Conservation (phyloP, 2,888 invertebrate genomes). For the Gerris lacustris region DNA sequence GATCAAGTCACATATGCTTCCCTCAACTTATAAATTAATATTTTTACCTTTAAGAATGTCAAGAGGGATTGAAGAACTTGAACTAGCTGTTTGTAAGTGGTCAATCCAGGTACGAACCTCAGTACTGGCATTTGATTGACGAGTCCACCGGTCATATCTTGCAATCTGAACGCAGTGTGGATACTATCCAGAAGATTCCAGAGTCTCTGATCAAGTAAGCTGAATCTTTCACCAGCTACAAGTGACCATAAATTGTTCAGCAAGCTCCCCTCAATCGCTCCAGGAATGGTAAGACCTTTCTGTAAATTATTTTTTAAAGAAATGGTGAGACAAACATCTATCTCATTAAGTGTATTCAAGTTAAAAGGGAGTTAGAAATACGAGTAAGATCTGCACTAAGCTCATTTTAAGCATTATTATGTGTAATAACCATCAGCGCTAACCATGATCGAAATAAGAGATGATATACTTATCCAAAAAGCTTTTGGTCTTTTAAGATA, state of each 20-base stretch:
- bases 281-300: constrained; percentile 41
- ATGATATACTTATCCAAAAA: too few relatives aligned
- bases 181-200: constrained; percentile 45
- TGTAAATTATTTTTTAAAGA: constrained; percentile 6
- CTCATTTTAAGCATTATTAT: too few relatives aligned
- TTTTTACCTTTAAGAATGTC: constrained; percentile 21
- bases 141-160: constrained; percentile 54
- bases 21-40: too few relatives aligned
- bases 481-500: too few relatives aligned
- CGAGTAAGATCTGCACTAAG: too few relatives aligned
- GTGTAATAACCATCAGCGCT: too few relatives aligned
- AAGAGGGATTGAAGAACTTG: constrained; percentile 21
- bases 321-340: too few relatives aligned
- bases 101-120: constrained; percentile 49
- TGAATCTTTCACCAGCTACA: constrained; percentile 43
- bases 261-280: constrained; percentile 48
- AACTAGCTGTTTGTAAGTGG: constrained; percentile 43
- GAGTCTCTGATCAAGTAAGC: constrained; percentile 46
- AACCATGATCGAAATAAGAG: too few relatives aligned
- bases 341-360: too few relatives aligned
- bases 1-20: too few relatives aligned
- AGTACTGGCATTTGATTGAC: constrained; percentile 57
- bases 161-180: constrained; percentile 49
- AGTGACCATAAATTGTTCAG: constrained; percentile 58
- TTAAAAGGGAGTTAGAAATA: neutral